Percentiles rank a stretch among this genome's conserved stretches.
phyloP scores from a whole-genome alignment of 2,113 vertebrate genomes.

The Nothobranchius kuhntae region DNA sequence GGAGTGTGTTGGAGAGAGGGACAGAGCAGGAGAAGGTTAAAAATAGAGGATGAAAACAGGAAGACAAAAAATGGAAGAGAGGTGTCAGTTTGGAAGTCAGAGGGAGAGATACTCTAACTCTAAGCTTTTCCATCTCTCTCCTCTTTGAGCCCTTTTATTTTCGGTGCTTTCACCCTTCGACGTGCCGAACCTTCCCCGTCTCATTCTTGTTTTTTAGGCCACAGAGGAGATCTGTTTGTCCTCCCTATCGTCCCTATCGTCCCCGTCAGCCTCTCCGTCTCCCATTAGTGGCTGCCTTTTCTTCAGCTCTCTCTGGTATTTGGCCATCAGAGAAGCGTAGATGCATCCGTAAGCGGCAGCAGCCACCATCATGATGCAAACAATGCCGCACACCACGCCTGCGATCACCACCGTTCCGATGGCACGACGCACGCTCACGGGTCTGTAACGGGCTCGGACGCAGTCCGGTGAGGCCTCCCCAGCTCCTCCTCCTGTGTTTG shows the following conservation, averaged over 20 bases:
- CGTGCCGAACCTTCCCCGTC: constrained; percentile 43
- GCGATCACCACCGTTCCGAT: constrained; percentile 97
- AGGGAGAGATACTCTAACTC: constrained; percentile 33
- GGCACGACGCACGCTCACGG: constrained; percentile 91
- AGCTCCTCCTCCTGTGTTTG: constrained; percentile 70
- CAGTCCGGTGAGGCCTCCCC: constrained; percentile 71
- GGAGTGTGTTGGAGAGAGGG: constrained; percentile 37
- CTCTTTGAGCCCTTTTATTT: constrained; percentile 68
- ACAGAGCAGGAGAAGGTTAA: constrained; percentile 40
- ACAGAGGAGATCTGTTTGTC: constrained; percentile 98
- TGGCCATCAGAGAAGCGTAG: constrained; percentile 98
- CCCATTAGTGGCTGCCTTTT: constrained; percentile 97
- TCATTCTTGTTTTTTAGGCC: constrained; percentile 76
- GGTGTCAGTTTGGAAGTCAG: constrained; percentile 50
- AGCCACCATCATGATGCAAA: constrained; percentile 99
- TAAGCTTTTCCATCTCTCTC: constrained; percentile 53
- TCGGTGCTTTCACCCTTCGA: constrained; percentile 41
- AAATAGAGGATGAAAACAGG: constrained; percentile 52
- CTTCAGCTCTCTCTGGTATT: constrained; percentile 97
- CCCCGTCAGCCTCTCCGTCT: constrained; percentile 88
- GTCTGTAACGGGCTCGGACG: constrained; percentile 86
- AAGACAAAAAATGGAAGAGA: constrained; percentile 46
- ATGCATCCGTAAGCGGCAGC: constrained; percentile 97
- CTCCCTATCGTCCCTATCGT: constrained; percentile 88
- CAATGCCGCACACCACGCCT: constrained; percentile 94